Percentiles rank a stretch among this genome's conserved stretches.
Conservation (phyloP, 2,797 vertebrate species). For the Poecilia wingei region DNA sequence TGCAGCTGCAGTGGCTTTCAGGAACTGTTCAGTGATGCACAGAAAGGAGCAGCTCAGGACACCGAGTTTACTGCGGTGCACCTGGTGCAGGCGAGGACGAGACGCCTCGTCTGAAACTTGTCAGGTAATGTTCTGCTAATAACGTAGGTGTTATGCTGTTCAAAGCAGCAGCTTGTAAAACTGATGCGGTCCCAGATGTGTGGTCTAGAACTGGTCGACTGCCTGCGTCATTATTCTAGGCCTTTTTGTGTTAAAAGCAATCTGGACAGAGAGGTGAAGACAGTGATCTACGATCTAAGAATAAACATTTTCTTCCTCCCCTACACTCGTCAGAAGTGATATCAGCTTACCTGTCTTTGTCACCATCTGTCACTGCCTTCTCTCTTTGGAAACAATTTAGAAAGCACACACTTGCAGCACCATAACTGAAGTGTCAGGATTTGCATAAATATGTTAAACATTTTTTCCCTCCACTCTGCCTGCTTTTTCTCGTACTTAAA, state of each 20-base stretch:
- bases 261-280: slow-evolving; percentile 4
- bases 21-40: not conserved
- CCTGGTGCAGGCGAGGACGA: not conserved
- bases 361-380: slow-evolving; percentile 26
- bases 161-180: not conserved
- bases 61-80: not conserved
- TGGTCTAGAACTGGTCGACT: not conserved
- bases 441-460: slow-evolving; percentile 58
- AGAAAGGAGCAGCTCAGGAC: not conserved
- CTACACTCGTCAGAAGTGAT: slow-evolving; percentile 21
- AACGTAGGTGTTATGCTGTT: not conserved
- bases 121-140: not conserved
- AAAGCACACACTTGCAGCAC: slow-evolving; percentile 39
- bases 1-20: not conserved
- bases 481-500: slow-evolving; percentile 31
- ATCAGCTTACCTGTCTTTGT: slow-evolving; percentile 34
- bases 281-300: slow-evolving; percentile 41
- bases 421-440: slow-evolving; percentile 36
- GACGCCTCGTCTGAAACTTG: not conserved
- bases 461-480: slow-evolving; percentile 22
- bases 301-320: slow-evolving; percentile 17
- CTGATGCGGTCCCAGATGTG: not conserved
- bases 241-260: slow-evolving; percentile 9
- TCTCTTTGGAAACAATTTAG: slow-evolving; percentile 35
- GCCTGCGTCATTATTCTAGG: slow-evolving; percentile 3